Evolutionary conservation across 2,113 vertebrate genomes (phyloP).

Genomic region (Grammomys surdaster): DNA sequence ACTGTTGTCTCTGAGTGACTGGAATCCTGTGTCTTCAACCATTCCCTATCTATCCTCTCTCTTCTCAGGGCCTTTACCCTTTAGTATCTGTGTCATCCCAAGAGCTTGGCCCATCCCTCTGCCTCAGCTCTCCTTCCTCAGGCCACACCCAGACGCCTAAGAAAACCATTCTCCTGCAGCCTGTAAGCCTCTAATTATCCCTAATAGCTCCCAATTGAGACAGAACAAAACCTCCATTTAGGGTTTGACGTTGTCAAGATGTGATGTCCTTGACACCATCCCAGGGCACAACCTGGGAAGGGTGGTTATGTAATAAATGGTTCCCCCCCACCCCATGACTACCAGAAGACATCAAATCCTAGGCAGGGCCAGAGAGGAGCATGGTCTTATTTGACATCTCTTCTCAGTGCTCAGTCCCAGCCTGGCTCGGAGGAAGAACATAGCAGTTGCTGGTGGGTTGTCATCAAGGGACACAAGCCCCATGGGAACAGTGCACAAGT

Average conservation of each 20-base stretch:
- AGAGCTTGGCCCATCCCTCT: neutral
- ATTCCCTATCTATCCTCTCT: neutral
- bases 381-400: neutral
- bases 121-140: neutral
- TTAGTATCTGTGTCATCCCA: neutral
- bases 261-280: neutral
- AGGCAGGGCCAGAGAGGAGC: neutral
- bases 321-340: neutral
- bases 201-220: neutral
- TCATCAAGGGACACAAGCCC: neutral
- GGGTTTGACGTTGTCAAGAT: neutral
- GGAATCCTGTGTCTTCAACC: neutral
- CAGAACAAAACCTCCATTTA: neutral
- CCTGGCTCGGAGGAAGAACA: neutral
- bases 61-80: rapidly evolving
- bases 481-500: neutral
- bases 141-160: neutral
- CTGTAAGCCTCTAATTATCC: neutral
- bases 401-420: neutral
- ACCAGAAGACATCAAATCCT: neutral
- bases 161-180: neutral
- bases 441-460: neutral
- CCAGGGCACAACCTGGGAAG: neutral
- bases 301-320: neutral
- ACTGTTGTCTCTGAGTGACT: neutral